Conservation (phyloP, 1,140 invertebrate genomes). For the Neodiprion fabricii region DNA sequence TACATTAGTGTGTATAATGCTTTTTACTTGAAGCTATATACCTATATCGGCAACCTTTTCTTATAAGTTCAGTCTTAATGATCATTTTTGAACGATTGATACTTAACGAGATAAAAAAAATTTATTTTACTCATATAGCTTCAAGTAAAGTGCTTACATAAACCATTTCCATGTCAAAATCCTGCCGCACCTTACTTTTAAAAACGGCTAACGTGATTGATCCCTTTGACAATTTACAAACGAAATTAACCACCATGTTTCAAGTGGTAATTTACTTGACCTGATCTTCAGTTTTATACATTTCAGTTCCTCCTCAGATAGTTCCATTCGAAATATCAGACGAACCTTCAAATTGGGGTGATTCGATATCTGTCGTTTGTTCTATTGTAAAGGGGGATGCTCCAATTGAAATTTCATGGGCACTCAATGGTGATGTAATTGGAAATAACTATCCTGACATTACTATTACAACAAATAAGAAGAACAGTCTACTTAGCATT, state of each 20-base stretch:
- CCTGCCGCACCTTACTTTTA: background rate
- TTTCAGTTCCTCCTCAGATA: conserved; percentile 79
- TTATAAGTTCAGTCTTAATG: background rate
- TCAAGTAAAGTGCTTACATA: background rate
- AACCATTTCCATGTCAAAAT: background rate
- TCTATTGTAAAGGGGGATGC: conserved; percentile 79
- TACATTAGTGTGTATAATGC: background rate
- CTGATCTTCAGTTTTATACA: conserved; percentile 22
- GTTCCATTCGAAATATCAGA: conserved; percentile 79
- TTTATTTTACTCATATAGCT: background rate
- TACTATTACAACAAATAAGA: conserved; percentile 55
- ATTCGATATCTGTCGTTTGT: conserved; percentile 78
- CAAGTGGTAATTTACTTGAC: background rate
- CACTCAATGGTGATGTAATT: conserved; percentile 54
- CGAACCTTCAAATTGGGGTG: conserved; percentile 78
- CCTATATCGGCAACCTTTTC: background rate
- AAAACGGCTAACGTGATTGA: background rate
- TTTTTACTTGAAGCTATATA: background rate
- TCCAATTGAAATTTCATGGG: conserved; percentile 70
- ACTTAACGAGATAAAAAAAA: too few species aligned
- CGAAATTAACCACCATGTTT: background rate
- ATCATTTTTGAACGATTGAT: too few species aligned
- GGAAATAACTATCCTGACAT: conserved; percentile 48
- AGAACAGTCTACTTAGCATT: conserved; percentile 73
- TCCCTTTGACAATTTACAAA: background rate